phyloP scores from a whole-genome alignment of 2,113 vertebrate genomes.

The Apaloderma vittatum region DNA sequence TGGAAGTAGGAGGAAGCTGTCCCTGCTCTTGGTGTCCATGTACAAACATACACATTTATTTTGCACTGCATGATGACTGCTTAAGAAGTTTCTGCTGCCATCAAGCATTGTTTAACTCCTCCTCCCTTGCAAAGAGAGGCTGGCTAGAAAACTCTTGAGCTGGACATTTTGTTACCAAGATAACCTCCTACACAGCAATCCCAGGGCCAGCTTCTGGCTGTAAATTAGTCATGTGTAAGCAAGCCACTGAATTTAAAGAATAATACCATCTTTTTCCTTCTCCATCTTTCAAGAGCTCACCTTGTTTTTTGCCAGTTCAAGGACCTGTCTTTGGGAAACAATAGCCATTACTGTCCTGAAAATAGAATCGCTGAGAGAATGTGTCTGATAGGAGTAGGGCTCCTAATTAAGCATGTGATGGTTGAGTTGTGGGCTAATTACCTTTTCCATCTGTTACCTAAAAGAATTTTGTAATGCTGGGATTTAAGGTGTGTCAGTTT shows the following conservation, averaged over 20 bases:
- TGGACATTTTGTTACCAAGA: neutral
- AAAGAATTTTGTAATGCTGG: neutral
- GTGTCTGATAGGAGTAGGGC: neutral
- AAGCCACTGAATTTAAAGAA: neutral
- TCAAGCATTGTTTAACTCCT: neutral
- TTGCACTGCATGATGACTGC: neutral
- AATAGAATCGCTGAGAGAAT: neutral
- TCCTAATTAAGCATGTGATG: constrained; percentile 30
- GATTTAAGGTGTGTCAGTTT: constrained; percentile 41
- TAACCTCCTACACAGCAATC: neutral
- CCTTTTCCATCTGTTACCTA: constrained; percentile 36
- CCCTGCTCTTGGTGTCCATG: neutral
- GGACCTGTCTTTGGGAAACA: neutral
- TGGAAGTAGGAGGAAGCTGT: neutral
- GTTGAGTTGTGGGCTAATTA: constrained; percentile 45
- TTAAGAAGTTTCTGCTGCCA: neutral
- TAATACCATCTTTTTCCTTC: neutral
- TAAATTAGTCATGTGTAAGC: fast-evolving
- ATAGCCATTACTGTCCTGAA: neutral
- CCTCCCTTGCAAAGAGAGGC: neutral
- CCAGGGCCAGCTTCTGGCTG: neutral
- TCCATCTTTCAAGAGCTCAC: neutral
- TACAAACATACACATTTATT: neutral
- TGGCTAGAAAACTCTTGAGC: neutral
- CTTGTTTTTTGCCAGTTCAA: neutral